These are phyloP conservation scores for Gyrodactylus bullatarudis DNA, from an alignment of 1,140 invertebrate genomes.

Conservation along the genomic window DNA sequence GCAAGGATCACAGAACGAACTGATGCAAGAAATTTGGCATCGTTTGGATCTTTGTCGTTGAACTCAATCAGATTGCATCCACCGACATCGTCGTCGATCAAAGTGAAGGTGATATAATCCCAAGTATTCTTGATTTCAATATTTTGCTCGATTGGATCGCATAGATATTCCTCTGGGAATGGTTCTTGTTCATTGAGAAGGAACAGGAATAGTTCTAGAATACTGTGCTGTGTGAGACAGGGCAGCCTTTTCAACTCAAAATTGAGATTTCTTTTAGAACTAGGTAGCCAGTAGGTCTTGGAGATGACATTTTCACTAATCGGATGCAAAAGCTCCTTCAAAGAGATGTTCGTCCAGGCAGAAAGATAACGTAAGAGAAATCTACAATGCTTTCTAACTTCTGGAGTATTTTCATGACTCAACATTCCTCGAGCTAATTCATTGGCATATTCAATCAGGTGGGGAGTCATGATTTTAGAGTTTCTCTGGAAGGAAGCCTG, in stretches of 20 bases:
- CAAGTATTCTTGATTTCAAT: neutral
- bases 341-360: neutral
- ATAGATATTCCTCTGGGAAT: neutral
- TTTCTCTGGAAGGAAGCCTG: neutral
- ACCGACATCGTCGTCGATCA: neutral
- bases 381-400: neutral
- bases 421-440: neutral
- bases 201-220: neutral
- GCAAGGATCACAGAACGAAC: neutral
- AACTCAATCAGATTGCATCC: neutral
- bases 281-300: neutral
- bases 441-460: neutral
- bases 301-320: neutral
- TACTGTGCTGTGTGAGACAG: neutral
- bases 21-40: neutral
- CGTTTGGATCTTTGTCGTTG: neutral
- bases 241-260: neutral
- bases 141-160: neutral
- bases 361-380: neutral
- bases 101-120: neutral
- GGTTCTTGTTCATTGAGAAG: neutral
- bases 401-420: neutral
- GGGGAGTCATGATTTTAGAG: neutral
- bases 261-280: neutral
- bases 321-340: neutral